A percentile compares a stretch with the other conserved stretches of the same genome.
Evolutionary conservation across 37 sponge, comb jelly and placozoan species (phyloP).

Genomic region (Diacarnus erythraeanus): DNA sequence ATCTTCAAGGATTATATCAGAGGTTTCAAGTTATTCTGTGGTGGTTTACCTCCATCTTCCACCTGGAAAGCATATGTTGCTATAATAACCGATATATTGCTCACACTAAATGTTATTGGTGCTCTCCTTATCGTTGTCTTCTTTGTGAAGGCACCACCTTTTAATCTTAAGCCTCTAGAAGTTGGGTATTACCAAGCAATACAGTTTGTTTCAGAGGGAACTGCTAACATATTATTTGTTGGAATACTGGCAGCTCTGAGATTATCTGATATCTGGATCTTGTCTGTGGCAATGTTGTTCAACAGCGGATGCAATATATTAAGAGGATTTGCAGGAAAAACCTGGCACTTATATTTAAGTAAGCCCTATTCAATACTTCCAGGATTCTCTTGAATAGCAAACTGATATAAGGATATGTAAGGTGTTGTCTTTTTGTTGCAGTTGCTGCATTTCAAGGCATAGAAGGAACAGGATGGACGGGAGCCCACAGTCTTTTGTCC

Average conservation of each 20-base stretch:
- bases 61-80: slow-evolving; percentile 36
- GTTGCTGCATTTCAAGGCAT: slow-evolving; percentile 25
- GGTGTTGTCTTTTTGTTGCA: too few species aligned
- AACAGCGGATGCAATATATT: slow-evolving; percentile 17
- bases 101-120: slow-evolving; percentile 22
- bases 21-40: not conserved
- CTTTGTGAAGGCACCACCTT: slow-evolving; percentile 40
- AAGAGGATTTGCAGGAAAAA: slow-evolving; percentile 5
- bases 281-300: slow-evolving; percentile 13
- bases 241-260: slow-evolving; percentile 37
- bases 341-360: slow-evolving; percentile 13
- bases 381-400: not conserved
- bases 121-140: not conserved
- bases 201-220: not conserved
- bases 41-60: not conserved
- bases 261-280: slow-evolving; percentile 43
- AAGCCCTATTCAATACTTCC: slow-evolving; percentile 4
- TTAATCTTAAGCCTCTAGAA: slow-evolving; percentile 18
- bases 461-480: slow-evolving; percentile 15
- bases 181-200: slow-evolving; percentile 44
- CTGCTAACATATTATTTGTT: slow-evolving; percentile 7
- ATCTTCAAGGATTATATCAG: not conserved
- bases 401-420: too few species aligned
- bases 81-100: not conserved
- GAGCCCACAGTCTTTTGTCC: slow-evolving; percentile 32